Evolutionary conservation across 1,140 invertebrate species (phyloP), one percentile per base, ranked within the genome.

Genomic region (Wiebesia pumilae): DNA sequence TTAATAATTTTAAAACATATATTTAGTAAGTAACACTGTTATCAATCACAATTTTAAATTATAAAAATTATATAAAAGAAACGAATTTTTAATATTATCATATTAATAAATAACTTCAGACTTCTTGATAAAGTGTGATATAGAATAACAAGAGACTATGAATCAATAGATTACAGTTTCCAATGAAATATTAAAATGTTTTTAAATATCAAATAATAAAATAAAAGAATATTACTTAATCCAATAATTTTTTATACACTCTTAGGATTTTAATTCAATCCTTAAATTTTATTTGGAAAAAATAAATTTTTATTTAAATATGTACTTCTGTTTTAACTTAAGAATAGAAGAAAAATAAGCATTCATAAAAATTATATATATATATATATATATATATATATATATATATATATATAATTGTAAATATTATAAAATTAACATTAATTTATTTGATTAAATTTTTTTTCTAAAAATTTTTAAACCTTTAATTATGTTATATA

Each of bases 1-100:
- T 40, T 10, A 81, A 81, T 65, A 79, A 81, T 35, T 67, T 40
- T 81, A 65, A 65, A 81, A 47, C 4, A 47, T 47, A 47, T 40
- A 14, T 65, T 27, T 6, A 54, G 38, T 79, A 79, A 73, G 69
- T 40, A 73, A 73, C 40, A 35, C 38, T 73, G 69, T 40, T 73
- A 40, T 73, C 69, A 40, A 33, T 2, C 1, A 19, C 35, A 71
- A 6, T 6, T 71, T 16, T 35, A 19, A 35, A 40, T 73, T 40
- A 40, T 40, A 24, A 1, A 27, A 73, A 73, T 73, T 38, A 73
- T 10, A 40, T 21, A 40, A 6, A 40, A 73, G 24, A 24, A 27
- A 40, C 40, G 2, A 54, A 54, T 21, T 54, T 24, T 40, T 35
- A 35, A 35, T 71, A 35, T 71, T 71, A 38, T 71, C 33, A 40